Conservation (phyloP, 2,888 invertebrate genomes). For the Brachylomia viminalis region DNA sequence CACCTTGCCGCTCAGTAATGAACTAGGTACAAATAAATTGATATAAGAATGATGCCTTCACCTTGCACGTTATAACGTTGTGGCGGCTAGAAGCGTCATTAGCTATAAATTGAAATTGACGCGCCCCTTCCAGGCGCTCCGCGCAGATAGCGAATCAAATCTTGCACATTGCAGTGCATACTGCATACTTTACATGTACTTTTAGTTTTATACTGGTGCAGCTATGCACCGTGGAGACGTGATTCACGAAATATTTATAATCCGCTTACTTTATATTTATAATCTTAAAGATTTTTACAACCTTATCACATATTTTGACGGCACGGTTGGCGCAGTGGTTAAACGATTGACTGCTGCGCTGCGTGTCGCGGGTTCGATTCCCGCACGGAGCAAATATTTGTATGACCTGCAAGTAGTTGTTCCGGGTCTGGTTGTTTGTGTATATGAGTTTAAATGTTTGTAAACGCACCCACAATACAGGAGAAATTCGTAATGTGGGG, state of each 20-base stretch:
- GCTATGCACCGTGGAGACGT: background rate
- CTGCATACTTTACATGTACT: background rate
- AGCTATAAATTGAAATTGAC: constrained; percentile 1
- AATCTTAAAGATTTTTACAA: background rate
- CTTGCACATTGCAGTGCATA: background rate
- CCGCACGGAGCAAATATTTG: too few species aligned
- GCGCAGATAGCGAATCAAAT: background rate
- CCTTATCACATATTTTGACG: fast-evolving
- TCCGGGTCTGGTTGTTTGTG: too few species aligned
- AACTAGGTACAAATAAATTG: background rate
- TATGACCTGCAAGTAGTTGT: too few species aligned
- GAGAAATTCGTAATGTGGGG: too few species aligned
- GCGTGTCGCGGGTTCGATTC: too few species aligned
- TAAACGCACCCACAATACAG: too few species aligned
- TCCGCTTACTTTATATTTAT: background rate
- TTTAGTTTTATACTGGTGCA: background rate
- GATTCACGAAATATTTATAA: background rate
- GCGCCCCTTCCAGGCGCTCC: background rate
- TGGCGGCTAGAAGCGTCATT: background rate
- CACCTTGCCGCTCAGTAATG: background rate
- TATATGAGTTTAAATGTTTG: too few species aligned
- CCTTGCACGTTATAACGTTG: background rate
- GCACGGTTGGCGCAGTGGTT: too few species aligned
- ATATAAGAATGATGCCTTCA: background rate
- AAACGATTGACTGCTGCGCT: too few species aligned